A percentile compares a stretch with the other conserved stretches of the same genome.
Conservation (phyloP, 1,140 invertebrate genomes). For the Lordiphosa clarofinis region DNA sequence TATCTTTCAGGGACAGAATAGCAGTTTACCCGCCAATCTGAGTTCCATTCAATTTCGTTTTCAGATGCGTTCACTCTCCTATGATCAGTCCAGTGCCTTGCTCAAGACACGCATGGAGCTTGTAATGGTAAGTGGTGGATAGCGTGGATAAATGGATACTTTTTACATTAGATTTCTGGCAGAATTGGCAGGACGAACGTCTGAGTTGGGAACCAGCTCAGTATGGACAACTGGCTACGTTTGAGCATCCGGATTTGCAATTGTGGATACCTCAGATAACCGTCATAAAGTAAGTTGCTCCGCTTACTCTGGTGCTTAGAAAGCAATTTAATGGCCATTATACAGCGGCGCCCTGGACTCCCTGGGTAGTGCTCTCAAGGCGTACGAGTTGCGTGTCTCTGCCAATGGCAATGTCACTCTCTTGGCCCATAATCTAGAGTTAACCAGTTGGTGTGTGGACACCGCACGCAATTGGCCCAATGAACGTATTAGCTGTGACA, state of each 20-base stretch:
- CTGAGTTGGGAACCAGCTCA: slow-evolving; percentile 48
- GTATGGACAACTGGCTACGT: slow-evolving; percentile 17
- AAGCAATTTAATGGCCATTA: background rate
- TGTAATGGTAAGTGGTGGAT: slow-evolving; percentile 32
- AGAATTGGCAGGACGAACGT: slow-evolving; percentile 56
- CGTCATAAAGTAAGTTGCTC: slow-evolving; percentile 48
- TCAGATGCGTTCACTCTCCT: slow-evolving; percentile 51
- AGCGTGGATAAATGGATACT: too few relatives aligned
- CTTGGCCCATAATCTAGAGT: slow-evolving; percentile 37
- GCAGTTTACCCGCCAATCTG: slow-evolving; percentile 47
- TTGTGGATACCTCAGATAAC: slow-evolving; percentile 60
- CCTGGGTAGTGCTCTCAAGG: slow-evolving; percentile 10
- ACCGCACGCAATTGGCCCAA: slow-evolving; percentile 64
- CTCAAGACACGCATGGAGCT: slow-evolving; percentile 52
- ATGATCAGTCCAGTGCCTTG: slow-evolving; percentile 45
- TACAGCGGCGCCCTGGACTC: slow-evolving; percentile 43
- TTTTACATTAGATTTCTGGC: background rate
- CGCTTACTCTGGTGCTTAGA: too few relatives aligned
- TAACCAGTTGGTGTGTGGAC: slow-evolving; percentile 66
- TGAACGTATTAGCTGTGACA: slow-evolving; percentile 55
- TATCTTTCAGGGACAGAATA: slow-evolving; percentile 41
- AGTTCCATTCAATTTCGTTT: slow-evolving; percentile 57
- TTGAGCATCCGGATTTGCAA: slow-evolving; percentile 35
- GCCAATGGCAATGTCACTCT: slow-evolving; percentile 57
- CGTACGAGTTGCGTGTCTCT: slow-evolving; percentile 42